Percentiles rank a stretch among this genome's conserved stretches.
Evolutionary conservation across 1,140 invertebrate species (phyloP).

Genomic region (Argopecten irradians): DNA sequence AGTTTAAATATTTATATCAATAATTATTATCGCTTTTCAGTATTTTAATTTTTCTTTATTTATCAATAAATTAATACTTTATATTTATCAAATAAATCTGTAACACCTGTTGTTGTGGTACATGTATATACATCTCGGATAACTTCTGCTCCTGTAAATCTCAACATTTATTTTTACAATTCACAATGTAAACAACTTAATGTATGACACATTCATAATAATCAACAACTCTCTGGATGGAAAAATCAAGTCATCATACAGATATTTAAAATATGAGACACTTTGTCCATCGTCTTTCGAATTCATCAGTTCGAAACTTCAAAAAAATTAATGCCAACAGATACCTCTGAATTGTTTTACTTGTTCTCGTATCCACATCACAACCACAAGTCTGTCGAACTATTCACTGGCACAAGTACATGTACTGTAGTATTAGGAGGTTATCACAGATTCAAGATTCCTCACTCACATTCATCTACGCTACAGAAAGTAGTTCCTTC

Average conservation of each 20-base stretch:
- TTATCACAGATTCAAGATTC: not conserved
- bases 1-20: too few species aligned
- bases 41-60: too few species aligned
- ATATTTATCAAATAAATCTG: too few species aligned
- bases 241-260: too few species aligned
- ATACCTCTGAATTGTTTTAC: not conserved
- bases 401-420: not conserved
- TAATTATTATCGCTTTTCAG: too few species aligned
- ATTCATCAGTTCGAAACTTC: not conserved
- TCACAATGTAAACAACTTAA: not conserved
- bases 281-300: not conserved
- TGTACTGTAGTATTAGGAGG: not conserved
- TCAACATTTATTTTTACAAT: not conserved
- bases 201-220: too few species aligned
- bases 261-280: not conserved
- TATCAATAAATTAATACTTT: too few species aligned
- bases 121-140: too few species aligned
- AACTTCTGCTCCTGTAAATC: too few species aligned
- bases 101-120: too few species aligned
- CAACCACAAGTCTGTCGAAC: not conserved
- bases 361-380: not conserved
- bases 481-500: conserved; percentile 1
- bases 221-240: too few species aligned
- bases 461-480: not conserved
- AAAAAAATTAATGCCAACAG: too few species aligned